Percentiles rank a stretch among this genome's conserved stretches.
These are phyloP conservation scores for Onychomys arenicola DNA, from an alignment of 2,797 vertebrate species.

Conservation along the genomic window DNA sequence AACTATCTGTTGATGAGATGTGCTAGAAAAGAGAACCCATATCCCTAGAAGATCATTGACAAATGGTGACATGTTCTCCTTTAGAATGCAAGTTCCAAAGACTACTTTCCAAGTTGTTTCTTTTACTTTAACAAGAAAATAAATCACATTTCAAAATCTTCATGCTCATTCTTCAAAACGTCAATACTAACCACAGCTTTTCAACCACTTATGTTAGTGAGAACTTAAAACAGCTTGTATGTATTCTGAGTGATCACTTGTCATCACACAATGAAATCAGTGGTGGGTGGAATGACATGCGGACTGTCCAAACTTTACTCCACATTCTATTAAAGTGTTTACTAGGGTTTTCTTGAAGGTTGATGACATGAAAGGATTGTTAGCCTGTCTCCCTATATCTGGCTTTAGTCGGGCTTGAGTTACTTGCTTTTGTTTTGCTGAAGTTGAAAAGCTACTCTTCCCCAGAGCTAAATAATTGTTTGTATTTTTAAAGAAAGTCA, in stretches of 20 bases:
- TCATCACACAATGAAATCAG: background rate
- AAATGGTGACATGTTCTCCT: background rate
- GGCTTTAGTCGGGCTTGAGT: background rate
- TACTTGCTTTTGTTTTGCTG: background rate
- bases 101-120: background rate
- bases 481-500: background rate
- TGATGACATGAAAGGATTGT: background rate
- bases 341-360: background rate
- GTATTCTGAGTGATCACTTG: background rate
- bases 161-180: background rate
- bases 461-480: background rate
- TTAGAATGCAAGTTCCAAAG: background rate
- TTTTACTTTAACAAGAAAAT: background rate
- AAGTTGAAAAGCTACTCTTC: background rate
- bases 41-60: background rate
- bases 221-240: background rate
- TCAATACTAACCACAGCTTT: background rate
- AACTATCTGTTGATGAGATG: background rate
- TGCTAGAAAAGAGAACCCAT: background rate
- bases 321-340: background rate
- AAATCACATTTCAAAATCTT: background rate
- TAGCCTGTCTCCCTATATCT: background rate
- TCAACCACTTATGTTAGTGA: background rate
- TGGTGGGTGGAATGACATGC: rapidly evolving
- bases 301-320: background rate